A percentile compares a stretch with the other conserved stretches of the same genome.
phyloP scores from a whole-genome alignment of 2,888 invertebrate genomes.

The Gortyna flavago region DNA sequence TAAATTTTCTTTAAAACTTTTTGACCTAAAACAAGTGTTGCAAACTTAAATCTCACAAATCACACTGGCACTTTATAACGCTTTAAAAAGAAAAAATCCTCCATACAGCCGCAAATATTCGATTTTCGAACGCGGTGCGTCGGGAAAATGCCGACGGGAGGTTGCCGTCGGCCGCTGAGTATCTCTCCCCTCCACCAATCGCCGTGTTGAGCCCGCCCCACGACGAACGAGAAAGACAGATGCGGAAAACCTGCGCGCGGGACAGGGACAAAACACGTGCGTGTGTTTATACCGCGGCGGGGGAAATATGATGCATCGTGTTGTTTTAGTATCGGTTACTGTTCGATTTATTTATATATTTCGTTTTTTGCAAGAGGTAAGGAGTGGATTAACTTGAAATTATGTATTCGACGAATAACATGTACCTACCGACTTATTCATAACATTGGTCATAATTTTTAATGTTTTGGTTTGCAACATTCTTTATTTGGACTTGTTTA shows the following conservation, averaged over 20 bases:
- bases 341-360: constrained; percentile 86
- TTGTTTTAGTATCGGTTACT: constrained; percentile 88
- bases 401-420: constrained; percentile 61
- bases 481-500: constrained; percentile 11
- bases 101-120: constrained; percentile 73
- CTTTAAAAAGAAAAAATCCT: constrained; percentile 33
- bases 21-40: not conserved
- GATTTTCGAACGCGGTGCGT: constrained; percentile 83
- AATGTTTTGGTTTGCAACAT: constrained; percentile 15
- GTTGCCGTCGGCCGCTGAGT: constrained; percentile 82
- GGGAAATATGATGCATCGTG: constrained; percentile 89
- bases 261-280: constrained; percentile 78
- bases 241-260: constrained; percentile 75
- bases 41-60: not conserved
- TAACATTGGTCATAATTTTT: constrained; percentile 32
- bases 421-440: constrained; percentile 37
- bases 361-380: constrained; percentile 80
- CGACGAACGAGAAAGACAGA: constrained; percentile 71
- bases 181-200: constrained; percentile 87
- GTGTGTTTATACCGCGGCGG: constrained; percentile 83
- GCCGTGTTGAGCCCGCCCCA: constrained; percentile 84
- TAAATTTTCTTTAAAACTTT: not conserved
- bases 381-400: constrained; percentile 78
- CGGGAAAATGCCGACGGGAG: constrained; percentile 89
- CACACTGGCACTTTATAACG: constrained; percentile 24